Percentiles rank a stretch among this genome's conserved stretches.
Conservation (phyloP, 1,140 invertebrate genomes). For the Penaeus indicus region DNA sequence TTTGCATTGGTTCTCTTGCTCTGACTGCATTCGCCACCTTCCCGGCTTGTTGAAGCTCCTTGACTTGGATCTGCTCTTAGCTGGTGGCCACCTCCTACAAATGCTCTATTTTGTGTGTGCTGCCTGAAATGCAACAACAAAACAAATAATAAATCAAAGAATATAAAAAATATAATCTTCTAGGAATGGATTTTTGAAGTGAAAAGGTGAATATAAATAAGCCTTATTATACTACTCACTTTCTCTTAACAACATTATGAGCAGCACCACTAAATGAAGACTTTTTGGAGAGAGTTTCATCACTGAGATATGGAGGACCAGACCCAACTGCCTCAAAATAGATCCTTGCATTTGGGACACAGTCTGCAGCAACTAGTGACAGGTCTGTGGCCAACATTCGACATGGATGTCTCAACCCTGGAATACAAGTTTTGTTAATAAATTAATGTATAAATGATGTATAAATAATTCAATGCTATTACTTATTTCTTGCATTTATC, state of each 20-base stretch:
- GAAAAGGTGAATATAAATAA: not conserved
- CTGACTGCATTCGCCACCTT: not conserved
- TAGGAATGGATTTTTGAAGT: no score
- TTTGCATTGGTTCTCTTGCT: conserved; percentile 21
- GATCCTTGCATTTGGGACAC: conserved; percentile 52
- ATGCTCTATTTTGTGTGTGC: no score
- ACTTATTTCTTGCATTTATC: no score
- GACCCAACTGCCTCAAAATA: conserved; percentile 9
- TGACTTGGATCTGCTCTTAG: not conserved
- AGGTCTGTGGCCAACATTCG: conserved; percentile 11
- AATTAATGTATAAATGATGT: not conserved
- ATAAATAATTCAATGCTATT: no score
- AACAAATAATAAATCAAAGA: no score
- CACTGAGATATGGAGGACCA: conserved; percentile 31
- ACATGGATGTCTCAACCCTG: conserved; percentile 41
- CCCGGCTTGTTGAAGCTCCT: not conserved
- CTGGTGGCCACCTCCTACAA: no score
- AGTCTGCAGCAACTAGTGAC: conserved; percentile 39
- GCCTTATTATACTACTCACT: not conserved
- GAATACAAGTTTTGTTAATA: not conserved
- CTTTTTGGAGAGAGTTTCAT: conserved; percentile 52
- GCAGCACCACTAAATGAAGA: conserved; percentile 44
- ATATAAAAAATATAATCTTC: no score
- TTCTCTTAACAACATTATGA: conserved; percentile 1
- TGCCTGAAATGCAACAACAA: no score